Base-by-base conservation (phyloP, 2,888 invertebrate genomes). In the Pheosia gnoma region DNA sequence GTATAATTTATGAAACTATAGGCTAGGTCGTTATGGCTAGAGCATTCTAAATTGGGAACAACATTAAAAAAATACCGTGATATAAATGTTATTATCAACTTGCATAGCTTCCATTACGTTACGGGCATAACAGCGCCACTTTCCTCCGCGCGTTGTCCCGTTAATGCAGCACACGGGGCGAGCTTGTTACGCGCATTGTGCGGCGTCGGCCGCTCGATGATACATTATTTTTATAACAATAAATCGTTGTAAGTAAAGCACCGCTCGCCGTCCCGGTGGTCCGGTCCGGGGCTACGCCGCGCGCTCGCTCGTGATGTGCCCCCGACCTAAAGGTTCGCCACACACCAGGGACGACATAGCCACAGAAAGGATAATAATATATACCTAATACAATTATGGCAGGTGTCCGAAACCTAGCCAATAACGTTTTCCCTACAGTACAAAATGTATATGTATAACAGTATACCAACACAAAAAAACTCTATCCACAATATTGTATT, bases 211-310 rank as follows among this genome's bases (percentile, higher is more conserved):
- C 75, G 80, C 73, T 78, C 89, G 90, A 92, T 92, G 92, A 93
- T 92, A 92, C 92, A 93, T 93, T 93, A 93, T 93, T 93, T 93
- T 93, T 93, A 91, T 93, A 92, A 93, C 90, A 93, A 93, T 93
- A 93, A 93, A 93, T 93, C 90, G 89, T 87, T 84, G 89, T 84
- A 89, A 90, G 92, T 91, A 92, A 91, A 90, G 90, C 90, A 92
- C 90, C 87, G 87, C 82, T 73, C 66, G 65, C 85, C 79, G 80
- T 86, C 77, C 83, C 82, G 93, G 93, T 93, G 92, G 93, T 89
- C 91, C 79, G 77, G 88, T 89, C 91, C 79, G 77, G 88, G 79
- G 74, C 68, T 70, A 72, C 53, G 53, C 11, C 38, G 52, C 70
- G 78, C 77, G 81, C 78, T 74, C 77, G 65, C 74, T 66, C 77